Evolutionary conservation across 1,140 invertebrate genomes (phyloP).

Genomic region (Aphis craccivora): DNA sequence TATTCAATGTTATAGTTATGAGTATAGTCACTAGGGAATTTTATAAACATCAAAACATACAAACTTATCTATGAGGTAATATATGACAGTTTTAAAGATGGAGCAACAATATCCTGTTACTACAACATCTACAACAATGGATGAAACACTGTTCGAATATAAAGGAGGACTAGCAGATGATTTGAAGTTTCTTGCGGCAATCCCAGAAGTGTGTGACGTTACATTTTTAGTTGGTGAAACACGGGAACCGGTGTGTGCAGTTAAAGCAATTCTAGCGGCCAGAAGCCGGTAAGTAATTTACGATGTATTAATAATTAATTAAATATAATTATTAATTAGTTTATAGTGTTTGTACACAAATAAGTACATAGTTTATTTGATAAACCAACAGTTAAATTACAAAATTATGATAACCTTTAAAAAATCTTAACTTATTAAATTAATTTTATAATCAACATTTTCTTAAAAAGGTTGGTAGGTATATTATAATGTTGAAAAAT

Average conservation of each 20-base stretch:
- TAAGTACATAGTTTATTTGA: background rate
- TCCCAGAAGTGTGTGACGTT: conserved; percentile 94
- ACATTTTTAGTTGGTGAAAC: conserved; percentile 94
- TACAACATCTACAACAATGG: conserved; percentile 62
- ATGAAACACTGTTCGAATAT: conserved; percentile 92
- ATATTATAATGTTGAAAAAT: background rate
- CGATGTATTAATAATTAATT: background rate
- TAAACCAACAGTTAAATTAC: background rate
- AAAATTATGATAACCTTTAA: background rate
- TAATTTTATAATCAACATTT: background rate
- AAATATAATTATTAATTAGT: background rate
- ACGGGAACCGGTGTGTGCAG: conserved; percentile 89
- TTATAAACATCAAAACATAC: background rate
- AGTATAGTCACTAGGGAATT: background rate
- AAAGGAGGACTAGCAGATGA: conserved; percentile 90
- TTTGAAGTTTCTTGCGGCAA: conserved; percentile 93
- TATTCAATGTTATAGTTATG: background rate
- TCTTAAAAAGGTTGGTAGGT: background rate
- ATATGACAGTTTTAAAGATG: background rate
- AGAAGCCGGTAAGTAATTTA: conserved; percentile 74
- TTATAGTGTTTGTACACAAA: background rate
- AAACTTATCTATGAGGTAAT: background rate
- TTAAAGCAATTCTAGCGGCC: conserved; percentile 87
- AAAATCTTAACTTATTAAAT: background rate
- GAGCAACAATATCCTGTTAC: background rate